A percentile compares a stretch with the other conserved stretches of the same genome.
phyloP scores from a whole-genome alignment of 2,113 vertebrate species.

The Prinia subflava region DNA sequence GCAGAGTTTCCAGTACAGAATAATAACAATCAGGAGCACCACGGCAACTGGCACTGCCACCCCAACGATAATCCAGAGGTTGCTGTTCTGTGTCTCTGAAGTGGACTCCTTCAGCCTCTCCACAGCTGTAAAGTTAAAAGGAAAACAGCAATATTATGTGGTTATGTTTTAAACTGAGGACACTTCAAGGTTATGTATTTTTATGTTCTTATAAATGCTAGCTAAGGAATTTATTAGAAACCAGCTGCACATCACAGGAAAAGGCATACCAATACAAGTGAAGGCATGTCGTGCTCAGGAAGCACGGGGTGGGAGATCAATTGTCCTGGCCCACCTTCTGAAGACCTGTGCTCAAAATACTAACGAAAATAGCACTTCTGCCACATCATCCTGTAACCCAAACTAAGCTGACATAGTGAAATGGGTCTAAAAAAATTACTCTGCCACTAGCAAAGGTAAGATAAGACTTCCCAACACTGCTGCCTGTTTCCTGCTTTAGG shows the following conservation, averaged over 20 bases:
- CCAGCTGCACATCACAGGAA: background rate
- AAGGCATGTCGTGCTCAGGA: background rate
- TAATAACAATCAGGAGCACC: constrained; percentile 86
- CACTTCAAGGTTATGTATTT: background rate
- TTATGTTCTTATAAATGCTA: background rate
- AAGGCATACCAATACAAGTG: background rate
- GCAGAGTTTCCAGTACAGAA: constrained; percentile 98
- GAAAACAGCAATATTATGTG: background rate
- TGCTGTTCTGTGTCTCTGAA: constrained; percentile 83
- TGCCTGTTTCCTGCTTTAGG: background rate
- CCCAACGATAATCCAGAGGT: constrained; percentile 92
- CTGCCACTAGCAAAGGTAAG: background rate
- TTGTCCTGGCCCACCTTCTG: background rate
- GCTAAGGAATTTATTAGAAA: background rate
- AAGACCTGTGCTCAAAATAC: background rate
- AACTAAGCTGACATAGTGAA: background rate
- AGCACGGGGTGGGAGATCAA: background rate
- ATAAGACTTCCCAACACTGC: background rate
- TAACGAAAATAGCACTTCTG: background rate
- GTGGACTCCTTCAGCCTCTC: constrained; percentile 78
- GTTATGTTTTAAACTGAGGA: background rate
- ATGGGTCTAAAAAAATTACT: background rate
- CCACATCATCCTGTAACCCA: background rate
- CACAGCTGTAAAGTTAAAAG: constrained; percentile 75
- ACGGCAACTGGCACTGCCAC: constrained; percentile 89